Evolutionary conservation across 2,888 invertebrate species (phyloP).

Genomic region (Xylota segnis): DNA sequence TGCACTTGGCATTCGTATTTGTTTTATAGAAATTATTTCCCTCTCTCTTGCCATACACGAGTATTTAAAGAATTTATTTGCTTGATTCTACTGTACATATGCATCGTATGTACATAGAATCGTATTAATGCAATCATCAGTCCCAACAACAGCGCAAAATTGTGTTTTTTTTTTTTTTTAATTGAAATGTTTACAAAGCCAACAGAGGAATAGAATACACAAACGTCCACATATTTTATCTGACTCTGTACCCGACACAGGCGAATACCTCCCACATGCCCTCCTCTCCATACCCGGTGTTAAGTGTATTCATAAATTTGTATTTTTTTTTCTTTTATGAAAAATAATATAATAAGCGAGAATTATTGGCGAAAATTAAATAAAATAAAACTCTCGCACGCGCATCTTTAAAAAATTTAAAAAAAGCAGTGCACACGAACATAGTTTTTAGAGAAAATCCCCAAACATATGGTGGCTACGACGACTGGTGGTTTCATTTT

Average conservation of each 20-base stretch:
- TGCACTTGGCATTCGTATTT: constrained; percentile 46
- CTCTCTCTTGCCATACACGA: not conserved
- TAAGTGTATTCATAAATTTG: constrained; percentile 11
- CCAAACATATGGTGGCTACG: not conserved
- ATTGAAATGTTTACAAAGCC: constrained; percentile 50
- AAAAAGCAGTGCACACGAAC: not conserved
- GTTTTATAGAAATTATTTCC: constrained; percentile 13
- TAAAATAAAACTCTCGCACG: constrained; percentile 44
- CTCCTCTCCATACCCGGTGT: not conserved
- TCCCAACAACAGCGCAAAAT: constrained; percentile 17
- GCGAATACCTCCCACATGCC: not conserved
- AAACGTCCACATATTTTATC: constrained; percentile 2
- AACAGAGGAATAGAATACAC: constrained; percentile 12
- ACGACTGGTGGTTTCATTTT: constrained; percentile 8
- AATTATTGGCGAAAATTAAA: constrained; percentile 27
- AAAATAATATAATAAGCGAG: constrained; percentile 38
- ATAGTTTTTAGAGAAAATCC: constrained; percentile 3
- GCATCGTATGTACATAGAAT: not conserved
- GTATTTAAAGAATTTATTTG: constrained; percentile 14
- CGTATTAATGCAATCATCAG: constrained; percentile 33
- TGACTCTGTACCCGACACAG: constrained; percentile 2
- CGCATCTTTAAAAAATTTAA: constrained; percentile 27
- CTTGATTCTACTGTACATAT: not conserved
- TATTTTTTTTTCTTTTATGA: not conserved
- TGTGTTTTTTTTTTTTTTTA: constrained; percentile 38